Evolutionary conservation across 1,140 invertebrate genomes (phyloP), one percentile per base, ranked within the genome.

Genomic region (Hydropsyche tenuis): DNA sequence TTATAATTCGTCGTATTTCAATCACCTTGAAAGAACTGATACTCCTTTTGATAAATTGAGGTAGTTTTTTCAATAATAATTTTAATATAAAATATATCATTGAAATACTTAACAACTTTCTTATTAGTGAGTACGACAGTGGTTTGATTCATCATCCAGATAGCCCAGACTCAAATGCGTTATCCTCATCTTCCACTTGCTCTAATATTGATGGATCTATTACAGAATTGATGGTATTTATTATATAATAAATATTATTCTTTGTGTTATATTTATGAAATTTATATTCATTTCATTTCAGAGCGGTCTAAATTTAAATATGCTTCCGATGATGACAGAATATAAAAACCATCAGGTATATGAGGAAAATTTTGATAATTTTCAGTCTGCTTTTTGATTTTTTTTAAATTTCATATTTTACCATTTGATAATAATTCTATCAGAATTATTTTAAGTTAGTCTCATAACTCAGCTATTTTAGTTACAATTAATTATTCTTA

Each of bases 1-100:
- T 3, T 77, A 79, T 5, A 83, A 48, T 81, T 82, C 0, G 73
- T 64, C 18, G 82, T 82, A 78, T 83, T 84, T 78, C 83, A 83
- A 65, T 82, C 82, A 0, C 42, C 76, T 1, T 80, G 82, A 56
- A 78, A 81, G 3, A 78, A 77, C 0, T 78, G 75, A n/a, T 83
- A 79, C 5, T 83, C 82, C 72, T 82, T 79, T 78, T 83, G 82
- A 83, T 83, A 77, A 72, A 72, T 73, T 48, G 0, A 75, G 42
- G 60, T 51, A 30, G 48, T 12, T 51, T 42, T 51, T 60, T 23
- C 12, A 43, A 43, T 43, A 14, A 43, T 7, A 14, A 14, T 18
- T 48, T 48, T 3, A 62, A 62, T 27, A 22, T 51, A 5, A 51
- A 5, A 5, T 51, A 5, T 51, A 4, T 37, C 48, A 45, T 45